Base-by-base conservation (phyloP, 1,140 invertebrate species). In the Lanistes nyassanus region DNA sequence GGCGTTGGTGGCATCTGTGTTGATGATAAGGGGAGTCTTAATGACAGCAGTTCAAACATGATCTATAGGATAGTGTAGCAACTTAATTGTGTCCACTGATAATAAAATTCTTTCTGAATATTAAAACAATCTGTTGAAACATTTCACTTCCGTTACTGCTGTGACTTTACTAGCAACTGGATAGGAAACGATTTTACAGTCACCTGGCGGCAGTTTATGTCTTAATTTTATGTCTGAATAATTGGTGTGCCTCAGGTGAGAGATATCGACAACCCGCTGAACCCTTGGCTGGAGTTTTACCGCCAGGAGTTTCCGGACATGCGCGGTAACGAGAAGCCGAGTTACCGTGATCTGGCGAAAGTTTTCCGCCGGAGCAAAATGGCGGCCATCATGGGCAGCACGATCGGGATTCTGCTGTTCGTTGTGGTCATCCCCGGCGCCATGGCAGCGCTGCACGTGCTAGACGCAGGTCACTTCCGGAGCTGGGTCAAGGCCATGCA, bases 251-350 rank as follows among this genome's bases (percentile, higher is more conserved):
- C 53, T 39, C 83, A 85, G 75, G 87, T 88, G 6, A 77, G 87
- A 23, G 80, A 86, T 36, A 89, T 90, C 67, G 85, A 89, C 70
- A 89, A 89, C 68, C 89, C 89, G 0, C 78, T 90, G n/a, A 78
- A 80, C 58, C 87, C 89, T 39, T 90, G 87, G 86, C 58, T 75
- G 47, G 72, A 86, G 51, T 56, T 81, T 29, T 88, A 87, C 71
- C 56, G 78, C 29, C 75, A 87, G 73, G 80, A 87, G 71, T 64
- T 83, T 0, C 47, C 74, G 16, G 37, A 74, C 9, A 73, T 79
- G 58, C 66, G 74, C 19, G 47, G 66, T 5, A 75, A 75, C 64
- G 34, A 81, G 26, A 77, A 76, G 42, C 83, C 84, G 16, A 74
- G 73, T 7, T 73, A 60, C 36, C 31, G 76, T 36, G 58, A 79